Base-by-base conservation (phyloP, 1,140 invertebrate genomes). In the Drosophila hydei region DNA sequence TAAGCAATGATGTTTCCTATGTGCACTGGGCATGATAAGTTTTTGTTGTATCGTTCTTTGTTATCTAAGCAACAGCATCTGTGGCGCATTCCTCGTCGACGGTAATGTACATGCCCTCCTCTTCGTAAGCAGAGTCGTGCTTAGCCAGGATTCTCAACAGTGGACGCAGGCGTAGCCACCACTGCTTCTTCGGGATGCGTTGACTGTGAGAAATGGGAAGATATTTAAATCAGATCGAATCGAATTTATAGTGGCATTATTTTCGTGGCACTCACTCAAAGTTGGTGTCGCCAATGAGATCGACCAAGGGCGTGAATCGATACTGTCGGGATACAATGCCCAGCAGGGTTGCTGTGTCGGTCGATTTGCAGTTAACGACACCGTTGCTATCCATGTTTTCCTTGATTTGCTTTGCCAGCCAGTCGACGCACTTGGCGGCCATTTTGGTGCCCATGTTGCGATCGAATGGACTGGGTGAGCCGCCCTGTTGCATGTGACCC, bases 381-480 rank as follows among this genome's bases (percentile, higher is more conserved):
- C 95, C 95, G 75, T 96, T 94, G 11, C 92, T 75, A 58, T 91
- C 88, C 0, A 93, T 94, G 76, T 93, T 92, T 42, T 94, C 94
- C 79, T 96, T 95, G 30, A 99, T 92, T 73, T 95, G 94, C 1
- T 95, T 93, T 1, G 94, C 94, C 40, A 98, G 93, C 96, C 97
- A 98, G 78, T 97, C 95, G 1, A 97, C 95, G 18, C 96, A 96
- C 92, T 99, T 99, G 48, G 98, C 95, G 5, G 97, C 98, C 96
- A 99, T 97, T 93, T 99, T 99, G 0, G 98, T 99, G 63, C 97
- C 99, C 93, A 99, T 96, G 93, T 99, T 99, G 55, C 99, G 94
- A 92, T 99, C 99, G 92, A 99, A 99, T 0, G 99, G 98, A 3
- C 98, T 96, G 3, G 99, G 98, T 9, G 96, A 97, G n/a, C 98